phyloP scores from a whole-genome alignment of 2,888 invertebrate species.

The Stenodema calcarata region DNA sequence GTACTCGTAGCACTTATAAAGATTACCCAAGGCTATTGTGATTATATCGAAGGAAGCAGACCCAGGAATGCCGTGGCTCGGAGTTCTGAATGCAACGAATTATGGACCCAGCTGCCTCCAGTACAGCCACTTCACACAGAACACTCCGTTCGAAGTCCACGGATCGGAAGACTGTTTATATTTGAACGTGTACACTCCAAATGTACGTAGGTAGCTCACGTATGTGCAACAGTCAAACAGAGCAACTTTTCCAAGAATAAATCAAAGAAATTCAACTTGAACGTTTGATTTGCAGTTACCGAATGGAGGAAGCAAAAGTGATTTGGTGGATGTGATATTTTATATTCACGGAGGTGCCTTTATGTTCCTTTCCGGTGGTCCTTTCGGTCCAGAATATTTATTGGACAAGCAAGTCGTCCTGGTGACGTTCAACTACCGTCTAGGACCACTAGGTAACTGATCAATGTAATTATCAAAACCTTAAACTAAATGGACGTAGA shows the following conservation, averaged over 20 bases:
- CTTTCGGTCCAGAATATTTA: conserved; percentile 57
- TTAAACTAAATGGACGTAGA: no score
- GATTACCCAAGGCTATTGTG: no score
- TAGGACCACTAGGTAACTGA: conserved; percentile 58
- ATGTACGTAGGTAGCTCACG: conserved; percentile 59
- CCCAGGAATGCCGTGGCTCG: conserved; percentile 68
- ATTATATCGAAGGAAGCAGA: conserved; percentile 64
- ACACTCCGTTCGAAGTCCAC: conserved; percentile 59
- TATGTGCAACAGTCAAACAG: background rate
- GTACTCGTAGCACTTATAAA: no score
- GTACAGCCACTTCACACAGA: conserved; percentile 64
- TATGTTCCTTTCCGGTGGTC: conserved; percentile 55
- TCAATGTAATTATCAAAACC: background rate
- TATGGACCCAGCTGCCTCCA: conserved; percentile 70
- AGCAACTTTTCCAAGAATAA: background rate
- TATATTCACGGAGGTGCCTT: conserved; percentile 59
- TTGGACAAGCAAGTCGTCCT: conserved; percentile 58
- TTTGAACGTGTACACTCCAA: conserved; percentile 70
- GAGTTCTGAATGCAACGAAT: conserved; percentile 72
- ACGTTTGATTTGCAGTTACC: background rate
- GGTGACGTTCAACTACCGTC: conserved; percentile 59
- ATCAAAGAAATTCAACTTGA: background rate
- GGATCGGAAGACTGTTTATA: conserved; percentile 75
- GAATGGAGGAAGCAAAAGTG: background rate
- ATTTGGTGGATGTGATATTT: conserved; percentile 54